phyloP scores from a whole-genome alignment of 2,888 invertebrate genomes.

The Acrobasis repandana region DNA sequence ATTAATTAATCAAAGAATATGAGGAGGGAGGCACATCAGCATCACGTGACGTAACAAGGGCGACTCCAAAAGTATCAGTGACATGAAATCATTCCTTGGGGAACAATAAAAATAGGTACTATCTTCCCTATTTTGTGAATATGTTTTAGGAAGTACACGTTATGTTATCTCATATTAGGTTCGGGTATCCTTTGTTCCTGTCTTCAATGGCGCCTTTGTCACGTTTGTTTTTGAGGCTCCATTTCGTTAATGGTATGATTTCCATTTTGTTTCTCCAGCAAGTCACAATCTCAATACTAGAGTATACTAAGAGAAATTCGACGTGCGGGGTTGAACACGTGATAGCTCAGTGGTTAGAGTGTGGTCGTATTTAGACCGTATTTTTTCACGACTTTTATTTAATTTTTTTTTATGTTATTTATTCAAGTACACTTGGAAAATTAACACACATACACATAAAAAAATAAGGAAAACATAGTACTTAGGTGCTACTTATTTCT shows the following conservation, averaged over 20 bases:
- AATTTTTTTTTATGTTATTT: too few relatives aligned
- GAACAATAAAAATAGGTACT: slow-evolving; percentile 4
- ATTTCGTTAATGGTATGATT: neutral
- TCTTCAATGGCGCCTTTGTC: neutral
- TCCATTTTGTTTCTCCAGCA: neutral
- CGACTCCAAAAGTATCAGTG: slow-evolving; percentile 5
- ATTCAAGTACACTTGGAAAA: too few relatives aligned
- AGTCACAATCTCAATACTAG: neutral
- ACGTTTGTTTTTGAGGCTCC: slow-evolving; percentile 1
- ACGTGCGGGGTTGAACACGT: too few relatives aligned
- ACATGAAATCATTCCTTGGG: slow-evolving; percentile 9
- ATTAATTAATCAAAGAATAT: too few relatives aligned
- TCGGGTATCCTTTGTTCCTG: neutral
- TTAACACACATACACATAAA: too few relatives aligned
- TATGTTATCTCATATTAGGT: neutral
- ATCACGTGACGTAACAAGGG: neutral
- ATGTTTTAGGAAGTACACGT: slow-evolving; percentile 1
- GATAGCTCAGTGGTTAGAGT: too few relatives aligned
- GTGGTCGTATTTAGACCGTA: too few relatives aligned
- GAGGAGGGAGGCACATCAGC: too few relatives aligned
- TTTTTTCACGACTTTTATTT: too few relatives aligned
- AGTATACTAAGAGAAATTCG: too few relatives aligned
- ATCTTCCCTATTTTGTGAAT: slow-evolving; percentile 17
- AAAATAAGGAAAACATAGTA: too few relatives aligned
- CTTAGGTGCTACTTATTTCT: too few relatives aligned